Evolutionary conservation across 2,888 invertebrate genomes (phyloP).

Genomic region (Ischnus inquisitorius): DNA sequence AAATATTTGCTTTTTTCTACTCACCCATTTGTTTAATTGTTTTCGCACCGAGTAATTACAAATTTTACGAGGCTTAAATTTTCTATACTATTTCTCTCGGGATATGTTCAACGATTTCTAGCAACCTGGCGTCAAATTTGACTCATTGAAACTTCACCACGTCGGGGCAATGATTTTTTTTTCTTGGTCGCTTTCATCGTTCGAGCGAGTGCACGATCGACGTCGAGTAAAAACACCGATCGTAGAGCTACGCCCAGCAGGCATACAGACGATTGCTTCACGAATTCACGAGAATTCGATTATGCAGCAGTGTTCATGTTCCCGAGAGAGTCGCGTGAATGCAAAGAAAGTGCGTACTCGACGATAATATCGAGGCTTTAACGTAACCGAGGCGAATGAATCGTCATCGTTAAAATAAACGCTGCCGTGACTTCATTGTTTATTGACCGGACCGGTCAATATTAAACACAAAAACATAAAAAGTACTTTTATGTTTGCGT

Average conservation of each 20-base stretch:
- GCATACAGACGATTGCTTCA: constrained; percentile 54
- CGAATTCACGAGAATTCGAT: constrained; percentile 59
- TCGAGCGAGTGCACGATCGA: constrained; percentile 12
- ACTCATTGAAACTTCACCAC: background rate
- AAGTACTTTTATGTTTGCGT: background rate
- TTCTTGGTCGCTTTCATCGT: constrained; percentile 35
- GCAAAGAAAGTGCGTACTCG: constrained; percentile 59
- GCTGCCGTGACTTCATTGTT: background rate
- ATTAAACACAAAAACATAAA: background rate
- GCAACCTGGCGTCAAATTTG: background rate
- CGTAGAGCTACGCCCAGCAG: background rate
- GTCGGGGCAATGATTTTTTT: background rate
- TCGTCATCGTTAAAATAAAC: constrained; percentile 6
- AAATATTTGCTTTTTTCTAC: background rate
- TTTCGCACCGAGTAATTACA: background rate
- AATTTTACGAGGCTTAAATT: background rate
- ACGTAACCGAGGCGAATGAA: constrained; percentile 4
- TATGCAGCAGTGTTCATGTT: constrained; percentile 55
- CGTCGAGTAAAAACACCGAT: constrained; percentile 18
- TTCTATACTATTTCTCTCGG: background rate
- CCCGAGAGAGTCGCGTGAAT: constrained; percentile 48
- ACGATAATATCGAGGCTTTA: constrained; percentile 52
- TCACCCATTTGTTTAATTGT: background rate
- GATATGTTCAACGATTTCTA: background rate
- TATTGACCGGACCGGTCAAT: background rate